phyloP scores from a whole-genome alignment of 2,113 vertebrate genomes.

The Dicerorhinus sumatrensis region DNA sequence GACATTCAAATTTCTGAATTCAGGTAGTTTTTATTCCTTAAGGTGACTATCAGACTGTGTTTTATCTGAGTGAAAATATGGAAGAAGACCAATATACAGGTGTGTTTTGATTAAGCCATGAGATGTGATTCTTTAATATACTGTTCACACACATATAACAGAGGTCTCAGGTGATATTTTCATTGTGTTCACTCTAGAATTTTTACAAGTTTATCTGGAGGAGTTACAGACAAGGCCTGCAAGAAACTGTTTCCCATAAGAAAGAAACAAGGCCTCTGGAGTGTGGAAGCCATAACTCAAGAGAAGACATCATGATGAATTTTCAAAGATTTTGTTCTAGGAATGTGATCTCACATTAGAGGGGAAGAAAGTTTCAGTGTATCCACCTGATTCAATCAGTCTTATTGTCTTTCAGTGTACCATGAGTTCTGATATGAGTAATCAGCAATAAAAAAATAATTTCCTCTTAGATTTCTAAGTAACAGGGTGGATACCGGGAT shows the following conservation, averaged over 20 bases:
- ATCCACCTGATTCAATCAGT: not conserved
- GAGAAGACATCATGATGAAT: not conserved
- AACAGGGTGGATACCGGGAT: not conserved
- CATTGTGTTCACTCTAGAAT: not conserved
- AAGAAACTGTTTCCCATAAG: not conserved
- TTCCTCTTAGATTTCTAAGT: not conserved
- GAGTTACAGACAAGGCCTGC: not conserved
- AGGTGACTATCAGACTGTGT: not conserved
- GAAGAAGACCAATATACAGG: not conserved
- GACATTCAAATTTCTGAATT: not conserved
- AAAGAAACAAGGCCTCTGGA: not conserved
- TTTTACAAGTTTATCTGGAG: not conserved
- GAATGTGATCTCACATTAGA: not conserved
- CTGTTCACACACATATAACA: not conserved
- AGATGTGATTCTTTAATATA: not conserved
- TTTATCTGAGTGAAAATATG: not conserved
- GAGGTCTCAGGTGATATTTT: not conserved
- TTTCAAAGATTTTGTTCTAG: not conserved
- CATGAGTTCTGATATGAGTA: not conserved
- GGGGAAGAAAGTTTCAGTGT: not conserved
- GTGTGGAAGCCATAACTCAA: not conserved
- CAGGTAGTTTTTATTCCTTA: not conserved
- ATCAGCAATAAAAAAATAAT: not conserved
- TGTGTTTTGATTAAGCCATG: not conserved
- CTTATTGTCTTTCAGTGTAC: not conserved